Percentiles rank a stretch among this genome's conserved stretches.
Evolutionary conservation across 2,113 vertebrate genomes (phyloP).

Genomic region (Pelecanoides urinatrix): DNA sequence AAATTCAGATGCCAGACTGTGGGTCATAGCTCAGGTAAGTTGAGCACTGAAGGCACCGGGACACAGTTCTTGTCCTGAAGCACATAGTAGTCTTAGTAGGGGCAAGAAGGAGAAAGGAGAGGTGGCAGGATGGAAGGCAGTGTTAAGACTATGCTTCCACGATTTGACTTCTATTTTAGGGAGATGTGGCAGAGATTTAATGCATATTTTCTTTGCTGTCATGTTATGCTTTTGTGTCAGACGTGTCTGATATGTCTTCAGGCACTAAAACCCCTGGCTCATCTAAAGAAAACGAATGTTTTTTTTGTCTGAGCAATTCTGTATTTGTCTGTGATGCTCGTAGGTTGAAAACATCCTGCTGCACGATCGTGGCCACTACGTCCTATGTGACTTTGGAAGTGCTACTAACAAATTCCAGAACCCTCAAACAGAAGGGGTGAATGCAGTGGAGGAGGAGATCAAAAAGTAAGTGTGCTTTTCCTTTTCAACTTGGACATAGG

Average conservation of each 20-base stretch:
- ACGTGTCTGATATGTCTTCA: neutral
- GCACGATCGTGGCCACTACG: constrained; percentile 95
- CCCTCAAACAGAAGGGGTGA: constrained; percentile 91
- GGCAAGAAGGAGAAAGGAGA: neutral
- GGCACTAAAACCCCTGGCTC: neutral
- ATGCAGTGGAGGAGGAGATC: constrained; percentile 93
- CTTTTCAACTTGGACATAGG: accelerated
- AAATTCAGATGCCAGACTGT: no score
- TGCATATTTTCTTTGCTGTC: neutral
- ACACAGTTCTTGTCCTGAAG: neutral
- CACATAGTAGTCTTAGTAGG: neutral
- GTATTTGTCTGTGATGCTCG: neutral
- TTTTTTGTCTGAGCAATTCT: neutral
- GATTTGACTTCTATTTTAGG: neutral
- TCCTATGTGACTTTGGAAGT: constrained; percentile 97
- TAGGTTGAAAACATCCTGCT: constrained; percentile 98
- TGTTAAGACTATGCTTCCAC: neutral
- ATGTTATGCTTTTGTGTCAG: neutral
- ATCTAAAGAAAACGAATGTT: neutral
- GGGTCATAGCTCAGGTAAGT: neutral
- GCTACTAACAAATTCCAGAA: constrained; percentile 94
- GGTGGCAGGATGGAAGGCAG: neutral
- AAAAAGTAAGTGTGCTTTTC: constrained; percentile 86
- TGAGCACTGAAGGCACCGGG: neutral
- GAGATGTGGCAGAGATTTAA: neutral